phyloP scores from a whole-genome alignment of 2,888 invertebrate species.

The Pyrochroa serraticornis region DNA sequence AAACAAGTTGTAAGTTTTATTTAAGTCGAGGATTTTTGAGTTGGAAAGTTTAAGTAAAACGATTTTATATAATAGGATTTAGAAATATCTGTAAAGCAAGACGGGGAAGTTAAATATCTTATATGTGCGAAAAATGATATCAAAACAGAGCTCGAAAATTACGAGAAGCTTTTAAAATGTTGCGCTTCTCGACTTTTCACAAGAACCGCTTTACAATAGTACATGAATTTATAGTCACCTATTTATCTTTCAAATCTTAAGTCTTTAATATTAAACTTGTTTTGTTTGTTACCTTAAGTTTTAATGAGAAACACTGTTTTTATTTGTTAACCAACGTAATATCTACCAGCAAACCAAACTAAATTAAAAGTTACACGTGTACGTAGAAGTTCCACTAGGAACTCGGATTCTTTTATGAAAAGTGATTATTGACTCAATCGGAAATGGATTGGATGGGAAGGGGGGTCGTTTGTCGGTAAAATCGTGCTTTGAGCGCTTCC shows the following conservation, averaged over 20 bases:
- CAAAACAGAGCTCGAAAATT: conserved; percentile 22
- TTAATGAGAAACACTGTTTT: conserved; percentile 3
- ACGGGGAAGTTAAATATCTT: conserved; percentile 32
- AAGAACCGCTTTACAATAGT: conserved; percentile 1
- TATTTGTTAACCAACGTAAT: no score
- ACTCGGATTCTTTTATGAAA: no score
- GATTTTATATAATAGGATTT: conserved; percentile 35
- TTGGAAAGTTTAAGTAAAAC: conserved; percentile 35
- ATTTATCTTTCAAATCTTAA: conserved; percentile 1
- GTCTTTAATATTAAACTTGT: conserved; percentile 3
- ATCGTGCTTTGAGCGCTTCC: no score
- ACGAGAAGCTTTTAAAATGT: conserved; percentile 22
- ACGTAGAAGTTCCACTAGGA: no score
- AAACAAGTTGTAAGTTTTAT: conserved; percentile 32
- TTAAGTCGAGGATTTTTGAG: conserved; percentile 28
- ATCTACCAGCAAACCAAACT: no score
- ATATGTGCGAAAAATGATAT: conserved; percentile 26
- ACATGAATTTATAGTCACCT: conserved; percentile 15
- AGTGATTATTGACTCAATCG: no score
- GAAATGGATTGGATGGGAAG: no score
- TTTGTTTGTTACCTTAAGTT: conserved; percentile 8
- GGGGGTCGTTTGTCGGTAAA: no score
- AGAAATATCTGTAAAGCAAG: conserved; percentile 26
- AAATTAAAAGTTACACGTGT: no score
- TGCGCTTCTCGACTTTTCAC: conserved; percentile 10